Percentiles rank a stretch among this genome's conserved stretches.
These are phyloP conservation scores for Suillia variegata DNA, from an alignment of 2,888 invertebrate genomes.

Conservation along the genomic window DNA sequence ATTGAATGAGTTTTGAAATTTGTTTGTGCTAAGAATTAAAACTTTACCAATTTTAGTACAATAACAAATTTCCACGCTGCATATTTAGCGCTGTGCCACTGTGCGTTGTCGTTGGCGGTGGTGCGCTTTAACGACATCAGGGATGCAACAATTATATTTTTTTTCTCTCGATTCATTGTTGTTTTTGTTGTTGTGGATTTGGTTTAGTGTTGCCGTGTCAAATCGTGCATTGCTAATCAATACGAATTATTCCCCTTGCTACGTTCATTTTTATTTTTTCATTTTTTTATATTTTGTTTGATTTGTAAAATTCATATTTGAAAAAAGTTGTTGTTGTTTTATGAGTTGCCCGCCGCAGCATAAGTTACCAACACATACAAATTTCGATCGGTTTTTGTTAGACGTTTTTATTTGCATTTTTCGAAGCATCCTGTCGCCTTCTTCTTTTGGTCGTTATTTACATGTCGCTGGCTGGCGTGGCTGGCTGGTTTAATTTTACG, in stretches of 20 bases:
- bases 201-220: conserved; percentile 37
- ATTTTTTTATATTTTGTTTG: conserved; percentile 31
- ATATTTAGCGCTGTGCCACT: too few species aligned
- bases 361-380: conserved; percentile 20
- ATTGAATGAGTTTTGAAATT: too few species aligned
- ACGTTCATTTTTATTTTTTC: conserved; percentile 38
- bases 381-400: too few species aligned
- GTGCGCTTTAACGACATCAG: background rate
- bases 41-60: too few species aligned
- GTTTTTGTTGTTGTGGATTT: conserved; percentile 40
- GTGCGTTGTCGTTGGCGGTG: too few species aligned
- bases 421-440: background rate
- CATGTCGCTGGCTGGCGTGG: background rate
- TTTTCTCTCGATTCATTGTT: conserved; percentile 38
- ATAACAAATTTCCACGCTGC: too few species aligned
- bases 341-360: too few species aligned
- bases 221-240: conserved; percentile 53
- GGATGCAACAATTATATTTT: conserved; percentile 40
- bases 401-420: conserved; percentile 23
- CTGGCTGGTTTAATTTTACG: conserved; percentile 61
- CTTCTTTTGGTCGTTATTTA: too few species aligned
- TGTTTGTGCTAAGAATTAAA: too few species aligned
- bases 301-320: conserved; percentile 33
- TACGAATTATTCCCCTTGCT: conserved; percentile 35
- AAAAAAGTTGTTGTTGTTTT: conserved; percentile 40